These are phyloP conservation scores for Fistularia commersonii DNA, from an alignment of 2,797 vertebrate genomes.

Conservation along the genomic window DNA sequence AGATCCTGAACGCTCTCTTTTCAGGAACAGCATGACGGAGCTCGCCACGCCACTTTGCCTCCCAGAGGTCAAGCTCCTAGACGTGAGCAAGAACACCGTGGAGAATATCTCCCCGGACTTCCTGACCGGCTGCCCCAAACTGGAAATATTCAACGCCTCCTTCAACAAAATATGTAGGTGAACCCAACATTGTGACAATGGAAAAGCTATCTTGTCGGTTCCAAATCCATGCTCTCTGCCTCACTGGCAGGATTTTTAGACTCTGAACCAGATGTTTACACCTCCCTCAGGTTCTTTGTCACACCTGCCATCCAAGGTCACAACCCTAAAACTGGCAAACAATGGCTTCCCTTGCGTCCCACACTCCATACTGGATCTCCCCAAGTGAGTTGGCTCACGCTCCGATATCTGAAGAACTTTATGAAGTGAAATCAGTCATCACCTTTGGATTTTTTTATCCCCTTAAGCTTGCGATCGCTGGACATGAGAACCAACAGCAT, in stretches of 20 bases:
- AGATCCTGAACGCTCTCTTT: background rate
- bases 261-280: background rate
- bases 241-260: background rate
- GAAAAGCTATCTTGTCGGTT: background rate
- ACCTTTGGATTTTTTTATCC: background rate
- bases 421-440: too few relatives aligned
- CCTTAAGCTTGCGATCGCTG: slow-evolving; percentile 82
- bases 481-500: slow-evolving; percentile 90
- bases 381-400: slow-evolving; percentile 82
- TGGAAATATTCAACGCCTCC: slow-evolving; percentile 86
- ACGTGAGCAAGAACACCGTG: slow-evolving; percentile 88
- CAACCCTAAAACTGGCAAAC: slow-evolving; percentile 84
- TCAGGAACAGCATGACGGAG: slow-evolving; percentile 78
- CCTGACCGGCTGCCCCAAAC: slow-evolving; percentile 80
- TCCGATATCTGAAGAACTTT: background rate
- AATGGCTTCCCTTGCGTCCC: slow-evolving; percentile 83
- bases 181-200: background rate
- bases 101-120: slow-evolving; percentile 74
- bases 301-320: slow-evolving; percentile 81
- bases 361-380: slow-evolving; percentile 79
- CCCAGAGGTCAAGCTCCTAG: slow-evolving; percentile 84
- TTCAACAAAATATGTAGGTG: slow-evolving; percentile 86
- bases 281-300: slow-evolving; percentile 76
- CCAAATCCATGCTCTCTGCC: background rate
- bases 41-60: slow-evolving; percentile 72